Base-by-base conservation (phyloP, 1,140 invertebrate species). In the Drosophila obscura region DNA sequence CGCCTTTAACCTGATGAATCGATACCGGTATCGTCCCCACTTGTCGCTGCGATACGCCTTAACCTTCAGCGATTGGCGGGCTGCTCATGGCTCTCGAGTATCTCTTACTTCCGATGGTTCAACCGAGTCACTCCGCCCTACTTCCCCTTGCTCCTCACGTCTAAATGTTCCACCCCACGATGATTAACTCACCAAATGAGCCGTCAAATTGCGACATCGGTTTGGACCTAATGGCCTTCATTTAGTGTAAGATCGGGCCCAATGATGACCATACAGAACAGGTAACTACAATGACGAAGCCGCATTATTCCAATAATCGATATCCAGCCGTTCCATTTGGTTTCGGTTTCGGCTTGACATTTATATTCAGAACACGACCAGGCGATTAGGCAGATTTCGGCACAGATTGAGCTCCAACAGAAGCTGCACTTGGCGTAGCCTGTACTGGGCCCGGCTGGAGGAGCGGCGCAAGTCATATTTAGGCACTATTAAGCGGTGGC, bases 401-500 rank as follows among this genome's bases (percentile, higher is more conserved):
- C 35, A 13, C 35, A 39, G 35, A 39, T 39, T 39, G 35, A 39
- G 11, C 11, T 39, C 11, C 11, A 13, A 39, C 68, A 77, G 82
- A 62, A 81, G 78, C 68, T 81, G 82, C 5, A 13, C 31, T 35
- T 11, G 8, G 31, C 35, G 11, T 8, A 13, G 35, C 3, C 35
- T 39, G 11, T 11, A 3, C 31, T 9, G 31, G 31, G 31, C 31
- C 9, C 2, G 43, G 24, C 15, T 39, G 44, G 44, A 26, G 50
- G 7, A 16, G 31, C 48, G 39, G n/a, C n/a, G n/a, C 31, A 4
- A 35, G 35, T 74, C 76, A 72, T 71, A 67, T 84, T 84, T 84
- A 62, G 80, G 66, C 80, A 84, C 80, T 76, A 83, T 84, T 84
- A 84, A 80, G 48, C 62, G n/a, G 8, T 39, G 48, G 43, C 35